phyloP scores from a whole-genome alignment of 2,113 vertebrate genomes.

The Scomber japonicus region DNA sequence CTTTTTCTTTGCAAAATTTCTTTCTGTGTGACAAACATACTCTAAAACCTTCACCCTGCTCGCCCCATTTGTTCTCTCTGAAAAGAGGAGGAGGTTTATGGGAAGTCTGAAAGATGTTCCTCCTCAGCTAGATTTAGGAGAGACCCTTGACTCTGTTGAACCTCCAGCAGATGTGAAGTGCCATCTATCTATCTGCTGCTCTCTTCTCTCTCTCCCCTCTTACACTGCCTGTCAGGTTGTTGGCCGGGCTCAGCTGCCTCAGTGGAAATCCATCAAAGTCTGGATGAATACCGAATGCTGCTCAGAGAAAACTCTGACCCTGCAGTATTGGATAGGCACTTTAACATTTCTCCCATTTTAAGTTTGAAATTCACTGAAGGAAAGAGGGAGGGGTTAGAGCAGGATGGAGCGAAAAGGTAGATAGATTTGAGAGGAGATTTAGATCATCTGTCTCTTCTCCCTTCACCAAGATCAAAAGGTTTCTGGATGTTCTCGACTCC shows the following conservation, averaged over 20 bases:
- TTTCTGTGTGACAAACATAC: conserved; percentile 64
- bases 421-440: conserved; percentile 39
- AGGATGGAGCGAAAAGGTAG: conserved; percentile 13
- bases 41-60: conserved; percentile 49
- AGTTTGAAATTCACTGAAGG: conserved; percentile 40
- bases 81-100: conserved; percentile 69
- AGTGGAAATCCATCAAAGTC: conserved; percentile 76
- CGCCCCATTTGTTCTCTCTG: conserved; percentile 55
- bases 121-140: conserved; percentile 79
- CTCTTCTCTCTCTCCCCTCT: conserved; percentile 54
- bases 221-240: conserved; percentile 67
- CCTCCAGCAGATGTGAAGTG: conserved; percentile 80
- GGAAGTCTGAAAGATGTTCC: conserved; percentile 78
- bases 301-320: conserved; percentile 61
- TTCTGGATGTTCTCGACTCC: conserved; percentile 25
- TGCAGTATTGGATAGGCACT: conserved; percentile 63
- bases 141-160: conserved; percentile 78
- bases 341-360: conserved; percentile 51
- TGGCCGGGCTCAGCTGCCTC: conserved; percentile 77
- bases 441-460: conserved; percentile 44
- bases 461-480: conserved; percentile 47
- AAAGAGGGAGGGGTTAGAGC: background rate
- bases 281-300: conserved; percentile 66
- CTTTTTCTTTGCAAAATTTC: conserved; percentile 17
- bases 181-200: conserved; percentile 74